Evolutionary conservation across 2,113 vertebrate species (phyloP), one percentile per base, ranked within the genome.

Genomic region (Otolemur garnettii): DNA sequence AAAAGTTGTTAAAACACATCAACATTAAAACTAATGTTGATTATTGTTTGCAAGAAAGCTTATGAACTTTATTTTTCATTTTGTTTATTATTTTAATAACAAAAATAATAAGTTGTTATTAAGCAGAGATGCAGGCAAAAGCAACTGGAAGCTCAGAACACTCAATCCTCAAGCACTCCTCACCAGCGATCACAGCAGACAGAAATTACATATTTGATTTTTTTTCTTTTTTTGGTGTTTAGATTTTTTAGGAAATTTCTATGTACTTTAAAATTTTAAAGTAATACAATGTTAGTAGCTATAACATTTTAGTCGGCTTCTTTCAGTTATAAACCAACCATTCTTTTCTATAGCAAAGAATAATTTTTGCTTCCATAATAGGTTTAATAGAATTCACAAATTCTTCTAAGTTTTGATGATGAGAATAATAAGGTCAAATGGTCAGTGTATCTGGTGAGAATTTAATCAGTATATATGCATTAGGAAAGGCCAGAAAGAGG

Each of bases 311-410:
- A 53, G 33, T 53, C 77, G 33, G 15, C 18, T 71, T 79, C 83
- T 30, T 69, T 87, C 53, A 53, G 78, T 81, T 77, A 77, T 8
- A 59, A 1, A 95, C 38, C 50, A 68, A 83, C 18, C 85, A 24
- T 50, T 86, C 11, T 90, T 60, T 94, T 53, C 59, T 75, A 75
- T 5, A 91, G 19, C 28, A 80, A 82, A 91, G 55, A 71, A 24
- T 59, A 82, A 42, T 42, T 60, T 82, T 82, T 96, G 21, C 38
- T 62, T 87, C 69, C 33, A 60, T 62, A 60, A 53, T 86, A 81
- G 8, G 30, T n/a, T 24, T 86, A 62, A 77, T 78, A 35, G 55
- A 96, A 91, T 64, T 94, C 53, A 83, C 28, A 91, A 92, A 91
- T 77, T 53, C 50, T 68, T 66, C 72, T 85, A 69, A 60, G 30